These are phyloP conservation scores for Aldrovandia affinis DNA, from an alignment of 2,797 vertebrate genomes.

Conservation along the genomic window DNA sequence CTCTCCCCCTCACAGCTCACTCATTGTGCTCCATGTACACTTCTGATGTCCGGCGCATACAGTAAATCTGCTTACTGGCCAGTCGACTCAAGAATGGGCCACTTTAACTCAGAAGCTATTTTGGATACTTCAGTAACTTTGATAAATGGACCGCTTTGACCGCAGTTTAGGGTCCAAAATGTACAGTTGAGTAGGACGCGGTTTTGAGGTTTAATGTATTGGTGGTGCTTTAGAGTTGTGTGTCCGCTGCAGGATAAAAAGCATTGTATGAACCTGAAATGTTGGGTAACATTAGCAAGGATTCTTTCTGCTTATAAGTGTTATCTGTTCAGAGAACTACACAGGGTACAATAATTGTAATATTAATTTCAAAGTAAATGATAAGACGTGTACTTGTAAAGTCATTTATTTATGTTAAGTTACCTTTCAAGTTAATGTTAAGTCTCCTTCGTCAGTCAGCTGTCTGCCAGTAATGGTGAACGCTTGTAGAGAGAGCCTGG, in stretches of 20 bases:
- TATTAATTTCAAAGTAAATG: background rate
- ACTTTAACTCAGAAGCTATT: background rate
- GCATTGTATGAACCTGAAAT: background rate
- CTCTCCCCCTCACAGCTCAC: background rate
- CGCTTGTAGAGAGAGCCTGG: background rate
- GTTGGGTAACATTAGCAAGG: background rate
- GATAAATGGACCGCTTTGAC: background rate
- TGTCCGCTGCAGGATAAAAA: background rate
- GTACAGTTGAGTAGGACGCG: background rate
- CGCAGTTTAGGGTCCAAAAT: background rate
- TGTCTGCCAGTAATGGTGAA: slow-evolving; percentile 4
- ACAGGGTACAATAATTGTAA: background rate
- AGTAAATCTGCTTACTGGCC: background rate
- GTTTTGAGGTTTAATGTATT: background rate
- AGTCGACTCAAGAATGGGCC: background rate
- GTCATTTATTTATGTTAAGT: background rate
- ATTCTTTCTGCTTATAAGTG: background rate
- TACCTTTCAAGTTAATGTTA: background rate
- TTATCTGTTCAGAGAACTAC: background rate
- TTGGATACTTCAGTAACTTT: background rate
- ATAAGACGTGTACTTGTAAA: background rate
- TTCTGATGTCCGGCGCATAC: background rate
- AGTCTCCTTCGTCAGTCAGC: background rate
- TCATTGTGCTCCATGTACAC: background rate
- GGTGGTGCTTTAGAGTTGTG: background rate